Percentiles rank a stretch among this genome's conserved stretches.
Conservation (phyloP, 2,888 invertebrate genomes). For the Lumbricus terrestris region DNA sequence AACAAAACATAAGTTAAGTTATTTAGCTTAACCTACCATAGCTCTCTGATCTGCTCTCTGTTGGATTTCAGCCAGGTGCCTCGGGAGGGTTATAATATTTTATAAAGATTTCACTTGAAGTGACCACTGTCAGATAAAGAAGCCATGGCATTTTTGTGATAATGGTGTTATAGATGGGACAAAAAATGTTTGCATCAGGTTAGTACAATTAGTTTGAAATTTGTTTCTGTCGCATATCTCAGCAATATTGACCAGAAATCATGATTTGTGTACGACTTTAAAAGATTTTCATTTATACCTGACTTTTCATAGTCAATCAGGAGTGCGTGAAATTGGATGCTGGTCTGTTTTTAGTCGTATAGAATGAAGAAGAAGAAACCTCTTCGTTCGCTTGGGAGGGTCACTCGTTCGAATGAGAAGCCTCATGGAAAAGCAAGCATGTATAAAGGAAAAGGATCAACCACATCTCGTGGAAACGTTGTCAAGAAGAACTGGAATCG, state of each 20-base stretch:
- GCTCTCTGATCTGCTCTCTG: no score
- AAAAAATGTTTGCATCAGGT: no score
- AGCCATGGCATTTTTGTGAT: no score
- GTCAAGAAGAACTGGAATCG: not conserved
- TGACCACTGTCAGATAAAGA: no score
- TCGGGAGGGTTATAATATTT: no score
- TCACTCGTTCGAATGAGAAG: not conserved
- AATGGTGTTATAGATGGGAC: no score
- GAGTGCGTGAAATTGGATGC: not conserved
- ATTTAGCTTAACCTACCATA: no score
- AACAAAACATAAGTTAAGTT: no score
- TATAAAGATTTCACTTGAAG: no score
- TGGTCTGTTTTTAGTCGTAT: not conserved
- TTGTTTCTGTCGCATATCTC: not conserved
- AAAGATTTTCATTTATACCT: not conserved
- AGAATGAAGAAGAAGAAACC: conserved; percentile 13
- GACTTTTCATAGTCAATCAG: not conserved
- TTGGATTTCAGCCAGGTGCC: no score
- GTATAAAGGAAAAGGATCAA: not conserved
- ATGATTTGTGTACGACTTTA: not conserved
- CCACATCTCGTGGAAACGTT: not conserved
- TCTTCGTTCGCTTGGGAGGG: not conserved
- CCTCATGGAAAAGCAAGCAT: not conserved
- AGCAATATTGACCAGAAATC: not conserved
- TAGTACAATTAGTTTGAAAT: no score